These are phyloP conservation scores for Pandemis heparana DNA, from an alignment of 2,888 invertebrate species.

Conservation along the genomic window DNA sequence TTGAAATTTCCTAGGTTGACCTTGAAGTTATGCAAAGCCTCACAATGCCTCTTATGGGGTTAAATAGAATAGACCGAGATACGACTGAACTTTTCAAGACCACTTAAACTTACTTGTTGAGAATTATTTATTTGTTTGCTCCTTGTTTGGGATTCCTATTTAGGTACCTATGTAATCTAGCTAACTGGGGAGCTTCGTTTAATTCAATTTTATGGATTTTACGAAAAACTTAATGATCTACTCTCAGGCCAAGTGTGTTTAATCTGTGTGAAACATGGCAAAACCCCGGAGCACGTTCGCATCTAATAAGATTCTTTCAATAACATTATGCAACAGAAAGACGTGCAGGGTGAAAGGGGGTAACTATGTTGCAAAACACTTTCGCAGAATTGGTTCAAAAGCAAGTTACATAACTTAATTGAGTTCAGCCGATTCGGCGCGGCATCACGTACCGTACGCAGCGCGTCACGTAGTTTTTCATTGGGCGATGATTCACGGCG, in stretches of 20 bases:
- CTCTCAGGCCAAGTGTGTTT: background rate
- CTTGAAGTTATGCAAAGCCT: too few species aligned
- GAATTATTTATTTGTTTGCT: background rate
- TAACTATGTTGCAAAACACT: conserved; percentile 56
- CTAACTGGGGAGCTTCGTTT: background rate
- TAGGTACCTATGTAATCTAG: background rate
- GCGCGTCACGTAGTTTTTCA: conserved; percentile 75
- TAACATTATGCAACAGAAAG: conserved; percentile 34
- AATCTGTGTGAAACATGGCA: background rate
- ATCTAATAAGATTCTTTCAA: conserved; percentile 29
- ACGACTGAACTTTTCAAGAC: background rate
- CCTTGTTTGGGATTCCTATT: background rate
- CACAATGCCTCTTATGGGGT: too few species aligned
- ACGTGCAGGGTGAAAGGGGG: conserved; percentile 43
- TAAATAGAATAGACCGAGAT: too few species aligned
- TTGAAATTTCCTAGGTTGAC: too few species aligned
- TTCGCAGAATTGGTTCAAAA: conserved; percentile 80
- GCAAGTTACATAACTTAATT: conserved; percentile 77
- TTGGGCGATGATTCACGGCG: conserved; percentile 72
- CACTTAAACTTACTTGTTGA: background rate
- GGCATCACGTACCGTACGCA: conserved; percentile 82
- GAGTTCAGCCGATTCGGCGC: conserved; percentile 67
- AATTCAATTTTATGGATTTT: background rate
- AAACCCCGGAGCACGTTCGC: conserved; percentile 22
- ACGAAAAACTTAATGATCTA: background rate